Conservation (phyloP, 2,113 vertebrate genomes). For the Lutjanus erythropterus region DNA sequence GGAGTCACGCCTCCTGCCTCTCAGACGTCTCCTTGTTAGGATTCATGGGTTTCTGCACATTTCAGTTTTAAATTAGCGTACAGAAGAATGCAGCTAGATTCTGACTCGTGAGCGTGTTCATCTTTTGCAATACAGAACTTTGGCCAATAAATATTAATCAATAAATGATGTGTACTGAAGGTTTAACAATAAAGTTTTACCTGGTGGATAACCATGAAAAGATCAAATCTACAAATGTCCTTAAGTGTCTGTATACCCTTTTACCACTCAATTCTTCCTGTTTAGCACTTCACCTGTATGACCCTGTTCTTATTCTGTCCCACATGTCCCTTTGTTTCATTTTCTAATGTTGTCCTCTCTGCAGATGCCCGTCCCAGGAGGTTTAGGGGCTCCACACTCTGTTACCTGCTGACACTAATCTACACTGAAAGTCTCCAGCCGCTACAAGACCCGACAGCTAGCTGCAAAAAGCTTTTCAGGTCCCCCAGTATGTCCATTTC, state of each 20-base stretch:
- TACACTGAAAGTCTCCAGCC: conserved; percentile 64
- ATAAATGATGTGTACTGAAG: neutral
- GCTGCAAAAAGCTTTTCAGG: conserved; percentile 65
- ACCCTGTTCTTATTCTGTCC: neutral
- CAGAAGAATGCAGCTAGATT: neutral
- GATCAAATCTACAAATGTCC: neutral
- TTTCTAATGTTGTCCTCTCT: conserved; percentile 3
- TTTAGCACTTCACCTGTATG: conserved; percentile 12
- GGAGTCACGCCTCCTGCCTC: conserved; percentile 43
- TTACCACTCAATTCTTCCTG: conserved; percentile 5
- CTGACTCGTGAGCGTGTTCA: conserved; percentile 9
- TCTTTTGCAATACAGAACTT: neutral
- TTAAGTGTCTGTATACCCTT: neutral
- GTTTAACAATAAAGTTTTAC: conserved; percentile 9
- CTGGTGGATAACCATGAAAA: conserved; percentile 2
- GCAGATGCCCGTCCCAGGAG: conserved; percentile 39
- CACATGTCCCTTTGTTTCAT: conserved; percentile 22
- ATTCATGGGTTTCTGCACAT: conserved; percentile 34
- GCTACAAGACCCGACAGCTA: conserved; percentile 46
- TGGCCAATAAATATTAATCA: neutral
- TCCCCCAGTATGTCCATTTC: conserved; percentile 37
- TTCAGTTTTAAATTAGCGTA: conserved; percentile 20
- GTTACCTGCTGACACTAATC: conserved; percentile 74
- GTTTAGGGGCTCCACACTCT: conserved; percentile 44
- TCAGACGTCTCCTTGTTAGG: conserved; percentile 41